Evolutionary conservation across 1,140 invertebrate species (phyloP).

Genomic region (Chrysopa pallens): DNA sequence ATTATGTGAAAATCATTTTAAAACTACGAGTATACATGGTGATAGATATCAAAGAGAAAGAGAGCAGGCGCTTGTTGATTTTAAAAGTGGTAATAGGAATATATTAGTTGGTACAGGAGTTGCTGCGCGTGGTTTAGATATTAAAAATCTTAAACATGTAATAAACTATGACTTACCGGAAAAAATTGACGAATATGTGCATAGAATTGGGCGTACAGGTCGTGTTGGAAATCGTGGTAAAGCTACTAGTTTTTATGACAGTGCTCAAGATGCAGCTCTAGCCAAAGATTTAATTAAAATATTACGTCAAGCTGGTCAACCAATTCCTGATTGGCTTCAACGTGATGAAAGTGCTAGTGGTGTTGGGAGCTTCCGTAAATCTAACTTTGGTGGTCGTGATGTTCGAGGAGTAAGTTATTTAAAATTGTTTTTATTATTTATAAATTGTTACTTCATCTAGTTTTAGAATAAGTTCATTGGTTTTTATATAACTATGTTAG

Average conservation of each 20-base stretch:
- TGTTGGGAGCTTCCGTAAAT: constrained; percentile 12
- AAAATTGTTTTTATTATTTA: too few relatives aligned
- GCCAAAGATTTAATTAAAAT: constrained; percentile 50
- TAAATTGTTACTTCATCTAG: too few relatives aligned
- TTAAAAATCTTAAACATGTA: constrained; percentile 67
- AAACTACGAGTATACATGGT: constrained; percentile 85
- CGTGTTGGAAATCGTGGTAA: constrained; percentile 74
- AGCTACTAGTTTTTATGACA: constrained; percentile 76
- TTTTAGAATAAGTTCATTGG: too few relatives aligned
- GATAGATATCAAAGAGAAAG: constrained; percentile 77
- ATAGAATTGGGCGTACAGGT: constrained; percentile 87
- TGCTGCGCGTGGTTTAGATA: constrained; percentile 71
- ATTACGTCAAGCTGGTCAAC: constrained; percentile 41
- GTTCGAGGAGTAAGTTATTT: constrained; percentile 19
- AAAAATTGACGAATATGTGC: constrained; percentile 82
- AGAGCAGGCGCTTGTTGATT: constrained; percentile 72
- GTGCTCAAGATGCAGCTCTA: constrained; percentile 38
- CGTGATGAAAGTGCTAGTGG: constrained; percentile 19
- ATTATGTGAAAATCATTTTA: constrained; percentile 28
- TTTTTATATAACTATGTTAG: too few relatives aligned
- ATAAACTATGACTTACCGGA: constrained; percentile 86
- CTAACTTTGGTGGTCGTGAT: constrained; percentile 31
- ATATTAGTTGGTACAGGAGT: constrained; percentile 89
- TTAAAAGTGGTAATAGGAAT: constrained; percentile 49
- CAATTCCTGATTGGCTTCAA: constrained; percentile 41